Evolutionary conservation across 2,113 vertebrate genomes (phyloP), one percentile per base, ranked within the genome.

Genomic region (Ptilonorhynchus violaceus): DNA sequence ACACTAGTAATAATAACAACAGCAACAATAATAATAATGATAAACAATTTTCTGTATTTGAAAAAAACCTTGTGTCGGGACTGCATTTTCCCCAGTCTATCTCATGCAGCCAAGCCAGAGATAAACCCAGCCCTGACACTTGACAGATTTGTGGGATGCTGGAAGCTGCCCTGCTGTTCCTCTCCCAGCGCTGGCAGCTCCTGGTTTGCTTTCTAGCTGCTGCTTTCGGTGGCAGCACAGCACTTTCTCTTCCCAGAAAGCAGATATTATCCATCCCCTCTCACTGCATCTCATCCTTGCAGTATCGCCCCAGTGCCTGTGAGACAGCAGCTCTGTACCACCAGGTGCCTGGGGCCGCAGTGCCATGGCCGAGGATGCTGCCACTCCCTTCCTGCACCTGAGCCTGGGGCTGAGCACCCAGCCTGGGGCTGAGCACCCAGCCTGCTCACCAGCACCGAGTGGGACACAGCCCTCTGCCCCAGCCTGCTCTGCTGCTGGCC

Each of bases 391-490:
- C 31, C 37, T 5, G 68, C 53, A 3, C 50, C 77, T 8, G n/a
- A 70, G 46, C 39, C 18, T 21, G 20, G 31, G 44, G 27, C 79
- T 62, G 37, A 82, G 81, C 72, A 15, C 73, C 33, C 30, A n/a
- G 31, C 35, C 42, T 9, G 25, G 41, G 35, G 24, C 68, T 56
- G 25, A 72, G 77, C 59, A 17, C 63, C 30, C 58, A 47, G 44
- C 50, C 64, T 2, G 28, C 68, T 12, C 37, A 0, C 50, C 75
- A 28, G 75, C 62, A 9, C 42, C 1, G 0, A 12, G 58, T 1
- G 1, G 49, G 49, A 52, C 63, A 20, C 66, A 28, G 59, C 64
- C 46, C 39, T 27, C 74, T 14, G 7, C 69, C 66, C 77, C 70
- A 15, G 77, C 56, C 89, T 13, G n/a, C 67, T 53, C 33, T n/a